Evolutionary conservation across 2,888 invertebrate genomes (phyloP).

Genomic region (Hermodice carunculata): DNA sequence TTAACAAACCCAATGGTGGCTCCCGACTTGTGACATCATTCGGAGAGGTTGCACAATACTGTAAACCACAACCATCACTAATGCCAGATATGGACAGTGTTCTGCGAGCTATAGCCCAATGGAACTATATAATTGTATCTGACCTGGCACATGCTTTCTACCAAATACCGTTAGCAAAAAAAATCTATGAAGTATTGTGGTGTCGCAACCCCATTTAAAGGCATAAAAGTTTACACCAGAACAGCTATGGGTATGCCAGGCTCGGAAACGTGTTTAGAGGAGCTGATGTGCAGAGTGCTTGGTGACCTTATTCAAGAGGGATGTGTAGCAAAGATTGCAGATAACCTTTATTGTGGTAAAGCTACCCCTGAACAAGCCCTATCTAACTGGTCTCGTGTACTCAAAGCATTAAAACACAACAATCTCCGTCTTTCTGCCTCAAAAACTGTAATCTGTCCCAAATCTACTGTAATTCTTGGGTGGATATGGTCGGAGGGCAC

Average conservation of each 20-base stretch:
- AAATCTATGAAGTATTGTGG: not conserved
- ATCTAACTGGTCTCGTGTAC: too few species aligned
- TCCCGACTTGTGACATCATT: not conserved
- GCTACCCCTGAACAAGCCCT: not conserved
- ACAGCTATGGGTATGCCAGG: not conserved
- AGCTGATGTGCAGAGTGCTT: not conserved
- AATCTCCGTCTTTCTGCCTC: not conserved
- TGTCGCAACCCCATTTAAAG: not conserved
- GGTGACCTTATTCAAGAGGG: not conserved
- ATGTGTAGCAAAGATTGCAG: too few species aligned
- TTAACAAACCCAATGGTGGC: not conserved
- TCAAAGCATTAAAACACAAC: not conserved
- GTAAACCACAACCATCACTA: too few species aligned
- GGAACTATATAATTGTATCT: not conserved
- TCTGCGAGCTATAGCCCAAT: not conserved
- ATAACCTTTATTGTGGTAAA: not conserved
- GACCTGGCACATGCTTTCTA: not conserved
- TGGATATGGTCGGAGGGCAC: too few species aligned
- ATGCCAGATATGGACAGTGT: too few species aligned
- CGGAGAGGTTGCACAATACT: too few species aligned
- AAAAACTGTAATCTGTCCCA: not conserved
- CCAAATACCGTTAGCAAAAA: not conserved
- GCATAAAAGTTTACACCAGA: too few species aligned
- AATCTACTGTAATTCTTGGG: too few species aligned
- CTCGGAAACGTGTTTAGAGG: not conserved